A percentile compares a stretch with the other conserved stretches of the same genome.
Evolutionary conservation across 2,888 invertebrate species (phyloP).

Genomic region (Melikaiella ostensackeni): DNA sequence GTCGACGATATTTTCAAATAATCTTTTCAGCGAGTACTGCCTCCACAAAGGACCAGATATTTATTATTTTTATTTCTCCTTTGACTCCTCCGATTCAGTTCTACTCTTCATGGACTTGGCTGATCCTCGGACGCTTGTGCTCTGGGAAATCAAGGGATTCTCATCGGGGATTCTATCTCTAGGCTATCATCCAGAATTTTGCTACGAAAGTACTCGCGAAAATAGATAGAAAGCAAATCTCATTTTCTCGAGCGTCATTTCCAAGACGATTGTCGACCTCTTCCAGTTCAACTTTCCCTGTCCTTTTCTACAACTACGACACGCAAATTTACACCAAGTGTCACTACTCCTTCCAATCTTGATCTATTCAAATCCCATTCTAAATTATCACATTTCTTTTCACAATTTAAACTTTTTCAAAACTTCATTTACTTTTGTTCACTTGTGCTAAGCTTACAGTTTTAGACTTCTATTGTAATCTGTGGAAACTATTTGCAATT

Average conservation of each 20-base stretch:
- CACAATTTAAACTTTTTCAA: not conserved
- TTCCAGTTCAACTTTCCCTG: not conserved
- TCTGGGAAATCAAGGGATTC: conserved; percentile 35
- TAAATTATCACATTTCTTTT: not conserved
- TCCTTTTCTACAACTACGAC: not conserved
- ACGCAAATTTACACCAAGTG: not conserved
- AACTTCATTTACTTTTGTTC: not conserved
- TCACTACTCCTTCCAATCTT: not conserved
- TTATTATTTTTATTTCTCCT: conserved; percentile 5
- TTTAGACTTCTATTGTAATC: too few species aligned
- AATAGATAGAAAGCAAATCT: conserved; percentile 11
- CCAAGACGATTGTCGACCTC: not conserved
- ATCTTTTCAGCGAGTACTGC: conserved; percentile 3
- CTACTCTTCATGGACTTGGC: conserved; percentile 35
- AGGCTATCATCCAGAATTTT: not conserved
- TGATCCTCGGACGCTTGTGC: conserved; percentile 21
- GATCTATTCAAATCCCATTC: not conserved
- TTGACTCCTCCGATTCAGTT: conserved; percentile 39
- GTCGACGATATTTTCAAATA: conserved; percentile 13
- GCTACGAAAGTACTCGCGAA: conserved; percentile 3
- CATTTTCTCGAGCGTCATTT: conserved; percentile 15
- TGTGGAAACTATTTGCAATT: not conserved
- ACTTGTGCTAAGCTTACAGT: too few species aligned
- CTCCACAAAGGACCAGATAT: conserved; percentile 36
- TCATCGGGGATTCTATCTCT: conserved; percentile 17